Base-by-base conservation (phyloP, 2,113 vertebrate species). In the Catagonus wagneri region DNA sequence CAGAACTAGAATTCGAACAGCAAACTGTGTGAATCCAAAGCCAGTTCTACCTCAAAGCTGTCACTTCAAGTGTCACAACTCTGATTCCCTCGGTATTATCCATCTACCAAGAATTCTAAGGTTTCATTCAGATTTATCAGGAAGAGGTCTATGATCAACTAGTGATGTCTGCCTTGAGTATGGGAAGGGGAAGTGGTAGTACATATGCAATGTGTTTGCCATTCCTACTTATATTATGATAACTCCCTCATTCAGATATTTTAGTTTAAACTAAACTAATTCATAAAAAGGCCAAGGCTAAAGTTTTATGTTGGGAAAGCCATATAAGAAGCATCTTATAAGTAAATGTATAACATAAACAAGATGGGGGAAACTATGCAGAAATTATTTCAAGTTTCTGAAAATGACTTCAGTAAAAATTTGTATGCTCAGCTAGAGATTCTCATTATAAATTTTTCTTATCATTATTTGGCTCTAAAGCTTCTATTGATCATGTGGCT, bases 391-490 rank as follows among this genome's bases (percentile, higher is more conserved):
- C 72, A 74, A 89, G 63, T 3, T 63, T 65, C 11, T 23, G 81
- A 56, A 92, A 90, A 69, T 75, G 50, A 89, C 36, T 36, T 90
- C 54, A 78, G 15, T 65, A 95, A 44, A 94, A 86, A 79, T 60
- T 7, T 78, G 1, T 29, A 3, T 36, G 23, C 44, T 88, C 54
- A 87, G 23, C 65, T 32, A 83, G n/a, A 87, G 34, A 80, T 54
- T 60, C 16, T 93, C 19, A 61, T 75, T 86, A 58, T 36, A 85
- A 63, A 9, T 60, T 58, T 78, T 79, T 90, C 39, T 61, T 74
- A 15, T 36, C 56, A 52, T 60, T 56, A 9, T 68, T 75, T 90
- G 56, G 12, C 61, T 58, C 32, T 65, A 50, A 56, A 75, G n/a
- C 5, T 63, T 36, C 29, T 52, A 19, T 25, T 16, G 15, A 52